phyloP scores from a whole-genome alignment of 2,113 vertebrate genomes.

The Heterochromis multidens region DNA sequence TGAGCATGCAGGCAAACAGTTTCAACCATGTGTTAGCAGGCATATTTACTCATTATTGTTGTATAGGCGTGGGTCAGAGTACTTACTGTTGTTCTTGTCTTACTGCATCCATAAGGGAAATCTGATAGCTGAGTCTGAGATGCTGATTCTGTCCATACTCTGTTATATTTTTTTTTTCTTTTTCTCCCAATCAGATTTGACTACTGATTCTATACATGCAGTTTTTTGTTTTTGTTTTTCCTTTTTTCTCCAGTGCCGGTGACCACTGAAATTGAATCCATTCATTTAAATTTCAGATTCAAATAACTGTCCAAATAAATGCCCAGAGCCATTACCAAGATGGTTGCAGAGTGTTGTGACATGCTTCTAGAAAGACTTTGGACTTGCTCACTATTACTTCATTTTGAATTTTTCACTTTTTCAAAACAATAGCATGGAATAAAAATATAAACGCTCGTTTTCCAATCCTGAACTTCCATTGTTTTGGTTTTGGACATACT shows the following conservation, averaged over 20 bases:
- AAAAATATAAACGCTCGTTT: not conserved
- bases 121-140: not conserved
- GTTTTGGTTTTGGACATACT: not conserved
- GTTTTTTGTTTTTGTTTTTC: not conserved
- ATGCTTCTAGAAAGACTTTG: not conserved
- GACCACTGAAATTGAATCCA: not conserved
- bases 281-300: not conserved
- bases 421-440: not conserved
- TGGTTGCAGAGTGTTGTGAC: not conserved
- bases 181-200: rapidly evolving
- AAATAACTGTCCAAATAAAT: not conserved
- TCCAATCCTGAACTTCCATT: not conserved
- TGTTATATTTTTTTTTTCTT: not conserved
- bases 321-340: not conserved
- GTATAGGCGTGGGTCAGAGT: not conserved
- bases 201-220: not conserved
- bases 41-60: not conserved
- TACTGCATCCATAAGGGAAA: not conserved
- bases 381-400: not conserved
- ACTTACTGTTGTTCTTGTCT: not conserved
- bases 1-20: not conserved
- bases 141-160: not conserved
- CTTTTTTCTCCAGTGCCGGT: not conserved
- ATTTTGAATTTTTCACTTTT: not conserved
- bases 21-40: not conserved